These are phyloP conservation scores for Bellardia bayeri DNA, from an alignment of 2,888 invertebrate genomes.

Conservation along the genomic window DNA sequence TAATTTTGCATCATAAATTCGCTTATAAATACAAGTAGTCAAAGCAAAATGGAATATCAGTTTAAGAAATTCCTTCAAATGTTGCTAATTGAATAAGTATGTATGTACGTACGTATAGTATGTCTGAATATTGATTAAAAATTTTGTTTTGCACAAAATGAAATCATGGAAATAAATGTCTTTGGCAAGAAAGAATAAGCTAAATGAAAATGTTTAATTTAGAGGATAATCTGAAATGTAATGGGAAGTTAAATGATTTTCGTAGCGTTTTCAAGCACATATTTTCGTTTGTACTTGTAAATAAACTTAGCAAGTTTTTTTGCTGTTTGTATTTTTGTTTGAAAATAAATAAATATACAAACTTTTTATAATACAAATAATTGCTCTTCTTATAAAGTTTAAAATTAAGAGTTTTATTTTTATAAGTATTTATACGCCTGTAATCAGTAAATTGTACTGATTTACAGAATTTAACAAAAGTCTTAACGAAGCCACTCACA, in stretches of 20 bases:
- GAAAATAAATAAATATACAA: slow-evolving; percentile 19
- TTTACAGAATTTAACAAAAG: neutral
- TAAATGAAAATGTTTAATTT: neutral
- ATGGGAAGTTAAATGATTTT: slow-evolving; percentile 5
- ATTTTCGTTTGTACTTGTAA: neutral
- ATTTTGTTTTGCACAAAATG: neutral
- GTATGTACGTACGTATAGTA: too few relatives aligned
- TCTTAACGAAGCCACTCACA: slow-evolving; percentile 19
- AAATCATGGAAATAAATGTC: neutral
- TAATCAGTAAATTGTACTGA: neutral
- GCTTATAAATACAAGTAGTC: too few relatives aligned
- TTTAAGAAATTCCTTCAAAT: too few relatives aligned
- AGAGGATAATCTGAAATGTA: slow-evolving; percentile 9
- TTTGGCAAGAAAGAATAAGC: neutral
- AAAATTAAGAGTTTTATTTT: neutral
- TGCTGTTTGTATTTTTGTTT: neutral
- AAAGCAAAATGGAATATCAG: too few relatives aligned
- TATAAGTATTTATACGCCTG: neutral
- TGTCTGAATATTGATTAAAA: too few relatives aligned
- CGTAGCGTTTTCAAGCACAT: neutral
- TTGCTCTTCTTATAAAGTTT: slow-evolving; percentile 42
- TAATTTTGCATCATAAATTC: too few relatives aligned
- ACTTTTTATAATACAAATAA: slow-evolving; percentile 15
- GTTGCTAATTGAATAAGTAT: too few relatives aligned
- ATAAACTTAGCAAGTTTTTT: neutral